phyloP scores from a whole-genome alignment of 2,888 invertebrate species.

The Julus scanicus region DNA sequence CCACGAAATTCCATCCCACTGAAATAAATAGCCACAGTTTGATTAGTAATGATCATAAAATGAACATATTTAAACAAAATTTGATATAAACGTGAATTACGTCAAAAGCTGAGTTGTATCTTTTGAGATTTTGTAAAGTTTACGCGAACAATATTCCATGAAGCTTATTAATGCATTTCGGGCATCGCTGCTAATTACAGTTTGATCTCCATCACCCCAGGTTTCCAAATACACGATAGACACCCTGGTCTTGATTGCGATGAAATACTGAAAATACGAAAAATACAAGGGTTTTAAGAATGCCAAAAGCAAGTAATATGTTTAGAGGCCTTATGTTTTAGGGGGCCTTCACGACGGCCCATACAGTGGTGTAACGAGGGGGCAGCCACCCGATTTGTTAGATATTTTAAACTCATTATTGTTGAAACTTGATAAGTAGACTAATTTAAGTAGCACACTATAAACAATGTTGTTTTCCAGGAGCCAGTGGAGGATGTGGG shows the following conservation, averaged over 20 bases:
- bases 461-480: no score
- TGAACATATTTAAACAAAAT: not conserved
- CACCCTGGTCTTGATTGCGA: conserved; percentile 88
- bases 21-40: conserved; percentile 55
- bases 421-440: no score
- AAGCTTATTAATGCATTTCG: conserved; percentile 89
- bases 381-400: no score
- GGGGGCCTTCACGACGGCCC: no score
- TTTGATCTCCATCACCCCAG: conserved; percentile 91
- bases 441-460: no score
- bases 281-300: no score
- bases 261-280: conserved; percentile 79
- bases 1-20: conserved; percentile 86
- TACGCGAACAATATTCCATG: conserved; percentile 88
- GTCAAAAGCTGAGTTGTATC: conserved; percentile 94
- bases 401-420: no score
- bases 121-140: conserved; percentile 85
- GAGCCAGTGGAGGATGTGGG: no score
- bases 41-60: not conserved
- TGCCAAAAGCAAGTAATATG: no score
- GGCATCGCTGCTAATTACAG: conserved; percentile 80
- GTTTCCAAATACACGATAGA: conserved; percentile 97
- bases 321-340: no score
- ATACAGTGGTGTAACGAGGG: no score
- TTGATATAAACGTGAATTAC: conserved; percentile 70